Evolutionary conservation across 2,888 invertebrate species (phyloP).

Genomic region (Andrena chrysosceles): DNA sequence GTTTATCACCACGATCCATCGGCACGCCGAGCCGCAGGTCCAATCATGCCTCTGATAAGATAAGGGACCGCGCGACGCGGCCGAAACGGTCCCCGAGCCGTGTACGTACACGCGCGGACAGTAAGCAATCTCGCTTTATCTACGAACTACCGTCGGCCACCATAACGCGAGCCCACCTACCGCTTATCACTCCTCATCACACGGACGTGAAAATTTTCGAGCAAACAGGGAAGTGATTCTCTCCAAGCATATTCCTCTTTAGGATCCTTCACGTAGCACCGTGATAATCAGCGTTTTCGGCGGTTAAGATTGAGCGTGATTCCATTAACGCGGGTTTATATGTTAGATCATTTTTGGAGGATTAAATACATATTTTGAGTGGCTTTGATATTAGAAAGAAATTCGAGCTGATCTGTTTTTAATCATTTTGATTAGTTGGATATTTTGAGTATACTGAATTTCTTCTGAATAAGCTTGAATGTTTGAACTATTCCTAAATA

Average conservation of each 20-base stretch:
- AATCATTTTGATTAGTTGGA: background rate
- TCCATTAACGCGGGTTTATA: background rate
- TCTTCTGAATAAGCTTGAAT: background rate
- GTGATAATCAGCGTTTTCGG: background rate
- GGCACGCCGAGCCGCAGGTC: conserved; percentile 44
- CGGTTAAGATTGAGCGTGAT: background rate
- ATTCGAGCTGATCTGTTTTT: no score
- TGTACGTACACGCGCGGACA: conserved; percentile 50
- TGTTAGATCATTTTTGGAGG: background rate
- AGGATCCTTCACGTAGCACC: background rate
- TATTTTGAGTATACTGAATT: background rate
- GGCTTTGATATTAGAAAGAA: no score
- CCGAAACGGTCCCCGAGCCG: conserved; percentile 25
- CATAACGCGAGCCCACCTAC: conserved; percentile 3
- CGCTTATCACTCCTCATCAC: conserved; percentile 24
- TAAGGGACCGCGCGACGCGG: conserved; percentile 42
- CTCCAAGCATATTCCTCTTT: background rate
- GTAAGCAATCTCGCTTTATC: conserved; percentile 60
- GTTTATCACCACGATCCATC: conserved; percentile 54
- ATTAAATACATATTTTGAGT: background rate
- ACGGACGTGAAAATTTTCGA: conserved; percentile 23
- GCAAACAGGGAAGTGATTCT: background rate
- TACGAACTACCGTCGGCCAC: conserved; percentile 49
- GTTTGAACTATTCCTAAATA: background rate
- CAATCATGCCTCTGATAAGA: conserved; percentile 51